Evolutionary conservation across 1,140 invertebrate genomes (phyloP), one percentile per base, ranked within the genome.

Genomic region (Drosophila ambigua): DNA sequence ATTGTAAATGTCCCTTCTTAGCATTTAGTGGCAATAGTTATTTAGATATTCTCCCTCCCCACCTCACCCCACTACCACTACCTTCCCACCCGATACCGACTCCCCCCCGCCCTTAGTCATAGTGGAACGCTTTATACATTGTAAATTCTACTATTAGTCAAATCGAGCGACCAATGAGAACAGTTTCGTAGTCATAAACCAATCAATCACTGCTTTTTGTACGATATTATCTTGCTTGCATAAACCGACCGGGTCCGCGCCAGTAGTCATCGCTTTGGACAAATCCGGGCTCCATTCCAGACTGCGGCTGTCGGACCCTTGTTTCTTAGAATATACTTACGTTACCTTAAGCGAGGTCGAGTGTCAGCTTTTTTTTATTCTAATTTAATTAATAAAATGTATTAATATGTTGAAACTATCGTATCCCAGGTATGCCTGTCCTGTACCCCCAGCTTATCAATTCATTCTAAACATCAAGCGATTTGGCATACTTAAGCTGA

Each of bases 91-190:
- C 8, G 11, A 13, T 4, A 39, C 35, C 4, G 35, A 39, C 13
- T 39, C 39, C 43, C 24, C 24, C 13, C 28, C 24, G 7, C 76
- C 72, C 60, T 57, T 85, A 85, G 81, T 74, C 39, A 35, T 78
- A 85, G 74, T 75, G 62, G 69, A 85, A 85, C 82, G 81, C 81
- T 85, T 85, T 85, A 85, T 85, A 85, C 63, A 68, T 85, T 87
- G 78, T 85, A 85, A 85, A 87, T 85, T 81, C 48, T 87, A 85
- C 45, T 87, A 13, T 87, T 85, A 85, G 82, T 85, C 78, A 85
- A 55, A 66, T 50, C 53, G 65, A 79, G 57, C 57, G 59, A 58
- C 49, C 51, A 65, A 31, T 58, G 57, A 60, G 52, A 67, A 15
- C 54, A 54, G 41, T 46, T 50, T 60, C 62, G 61, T 66, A 75